Evolutionary conservation across 2,797 vertebrate species (phyloP).

Genomic region (Paratrypauchen microcephalus): DNA sequence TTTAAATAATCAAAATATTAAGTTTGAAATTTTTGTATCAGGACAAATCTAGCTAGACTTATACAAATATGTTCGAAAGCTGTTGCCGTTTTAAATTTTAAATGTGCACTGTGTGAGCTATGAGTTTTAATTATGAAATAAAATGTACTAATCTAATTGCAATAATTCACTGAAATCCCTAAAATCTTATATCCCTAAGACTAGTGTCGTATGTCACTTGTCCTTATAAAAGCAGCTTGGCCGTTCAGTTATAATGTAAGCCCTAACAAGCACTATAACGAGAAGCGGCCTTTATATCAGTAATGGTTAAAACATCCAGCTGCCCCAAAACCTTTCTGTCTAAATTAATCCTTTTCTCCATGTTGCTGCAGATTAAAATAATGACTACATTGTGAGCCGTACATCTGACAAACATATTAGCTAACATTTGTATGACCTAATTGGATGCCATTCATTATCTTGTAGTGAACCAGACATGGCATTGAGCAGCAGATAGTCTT

Average conservation of each 20-base stretch:
- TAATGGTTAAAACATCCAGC: constrained; percentile 58
- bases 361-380: constrained; percentile 20
- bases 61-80: no score
- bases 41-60: no score
- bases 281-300: constrained; percentile 58
- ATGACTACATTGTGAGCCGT: constrained; percentile 30
- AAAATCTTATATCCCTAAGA: not conserved
- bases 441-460: constrained; percentile 51
- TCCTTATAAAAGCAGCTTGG: constrained; percentile 70
- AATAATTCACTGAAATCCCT: no score
- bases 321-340: constrained; percentile 45
- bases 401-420: constrained; percentile 35
- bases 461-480: constrained; percentile 29
- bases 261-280: constrained; percentile 64
- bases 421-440: constrained; percentile 43
- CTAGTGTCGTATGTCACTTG: constrained; percentile 64
- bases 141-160: no score
- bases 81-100: no score
- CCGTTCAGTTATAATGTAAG: constrained; percentile 56
- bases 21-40: no score
- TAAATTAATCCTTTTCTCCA: constrained; percentile 29
- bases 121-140: no score
- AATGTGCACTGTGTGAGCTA: no score
- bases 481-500: constrained; percentile 64
- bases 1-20: no score